Conservation (phyloP, 1,140 invertebrate species). For the Chymomyza costata region DNA sequence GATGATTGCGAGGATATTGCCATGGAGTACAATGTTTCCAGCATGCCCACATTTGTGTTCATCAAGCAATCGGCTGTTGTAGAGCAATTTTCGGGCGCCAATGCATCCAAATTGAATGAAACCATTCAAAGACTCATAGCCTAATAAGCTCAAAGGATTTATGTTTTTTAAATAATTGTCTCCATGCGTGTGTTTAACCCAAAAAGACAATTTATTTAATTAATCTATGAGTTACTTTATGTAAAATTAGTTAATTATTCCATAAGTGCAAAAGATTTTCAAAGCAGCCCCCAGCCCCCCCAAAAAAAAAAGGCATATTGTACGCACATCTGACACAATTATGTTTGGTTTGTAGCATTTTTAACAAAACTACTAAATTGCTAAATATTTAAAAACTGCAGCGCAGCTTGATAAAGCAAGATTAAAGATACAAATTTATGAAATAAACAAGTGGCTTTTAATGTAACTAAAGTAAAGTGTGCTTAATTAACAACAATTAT, state of each 20-base stretch:
- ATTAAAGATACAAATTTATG: too few species aligned
- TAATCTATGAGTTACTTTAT: constrained; percentile 36
- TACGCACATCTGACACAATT: too few species aligned
- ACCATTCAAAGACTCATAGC: constrained; percentile 31
- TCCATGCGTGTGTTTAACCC: not conserved
- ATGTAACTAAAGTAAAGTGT: constrained; percentile 12
- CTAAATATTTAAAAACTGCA: constrained; percentile 18
- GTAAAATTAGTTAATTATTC: constrained; percentile 59
- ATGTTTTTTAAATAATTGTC: constrained; percentile 20
- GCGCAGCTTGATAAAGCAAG: not conserved
- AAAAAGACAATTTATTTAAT: constrained; percentile 29
- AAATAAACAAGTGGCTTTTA: too few species aligned
- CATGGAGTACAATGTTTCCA: constrained; percentile 85
- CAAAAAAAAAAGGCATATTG: not conserved
- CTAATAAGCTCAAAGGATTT: not conserved
- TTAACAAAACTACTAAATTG: constrained; percentile 3
- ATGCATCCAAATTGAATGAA: constrained; percentile 81
- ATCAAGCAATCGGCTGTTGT: constrained; percentile 85
- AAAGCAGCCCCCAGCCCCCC: too few species aligned
- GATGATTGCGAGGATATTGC: constrained; percentile 92
- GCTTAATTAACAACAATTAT: constrained; percentile 45
- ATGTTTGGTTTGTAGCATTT: too few species aligned
- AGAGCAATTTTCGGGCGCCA: constrained; percentile 87
- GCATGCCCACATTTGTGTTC: constrained; percentile 96
- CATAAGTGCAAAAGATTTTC: constrained; percentile 43